A percentile compares a stretch with the other conserved stretches of the same genome.
Evolutionary conservation across 2,113 vertebrate species (phyloP).

Genomic region (Balaeniceps rex): DNA sequence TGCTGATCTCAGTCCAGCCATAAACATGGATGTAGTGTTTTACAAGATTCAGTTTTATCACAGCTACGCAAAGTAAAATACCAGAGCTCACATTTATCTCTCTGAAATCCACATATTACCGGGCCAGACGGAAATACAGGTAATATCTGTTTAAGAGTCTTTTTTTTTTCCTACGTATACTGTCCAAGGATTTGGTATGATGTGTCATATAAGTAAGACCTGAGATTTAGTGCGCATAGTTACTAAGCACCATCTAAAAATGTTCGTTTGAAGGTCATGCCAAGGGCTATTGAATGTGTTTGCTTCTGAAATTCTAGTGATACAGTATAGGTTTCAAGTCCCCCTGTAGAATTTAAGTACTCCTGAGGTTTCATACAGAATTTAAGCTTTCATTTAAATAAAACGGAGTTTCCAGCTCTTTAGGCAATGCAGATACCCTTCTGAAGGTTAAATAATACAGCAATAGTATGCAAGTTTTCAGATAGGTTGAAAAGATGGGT

Average conservation of each 20-base stretch:
- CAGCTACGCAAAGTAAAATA: not conserved
- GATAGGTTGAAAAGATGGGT: not conserved
- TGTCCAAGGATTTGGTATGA: not conserved
- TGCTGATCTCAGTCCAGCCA: not conserved
- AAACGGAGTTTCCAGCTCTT: not conserved
- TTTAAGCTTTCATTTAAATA: not conserved
- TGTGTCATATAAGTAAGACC: not conserved
- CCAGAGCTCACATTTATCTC: not conserved
- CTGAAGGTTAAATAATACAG: not conserved
- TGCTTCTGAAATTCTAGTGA: not conserved
- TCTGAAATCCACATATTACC: not conserved
- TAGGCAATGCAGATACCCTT: not conserved
- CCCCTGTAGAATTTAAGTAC: not conserved
- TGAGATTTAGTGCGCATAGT: not conserved
- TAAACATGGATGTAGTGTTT: not conserved
- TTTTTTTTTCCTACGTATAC: not conserved
- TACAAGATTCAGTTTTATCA: not conserved
- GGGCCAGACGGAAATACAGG: not conserved
- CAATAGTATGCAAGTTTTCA: not conserved
- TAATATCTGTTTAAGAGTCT: not conserved
- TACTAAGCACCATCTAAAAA: not conserved
- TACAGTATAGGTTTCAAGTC: not conserved
- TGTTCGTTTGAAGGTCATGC: not conserved
- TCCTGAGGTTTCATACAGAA: not conserved
- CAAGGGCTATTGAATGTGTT: not conserved